Evolutionary conservation across 2,113 vertebrate genomes (phyloP), one percentile per base, ranked within the genome.

Genomic region (Turnix velox): DNA sequence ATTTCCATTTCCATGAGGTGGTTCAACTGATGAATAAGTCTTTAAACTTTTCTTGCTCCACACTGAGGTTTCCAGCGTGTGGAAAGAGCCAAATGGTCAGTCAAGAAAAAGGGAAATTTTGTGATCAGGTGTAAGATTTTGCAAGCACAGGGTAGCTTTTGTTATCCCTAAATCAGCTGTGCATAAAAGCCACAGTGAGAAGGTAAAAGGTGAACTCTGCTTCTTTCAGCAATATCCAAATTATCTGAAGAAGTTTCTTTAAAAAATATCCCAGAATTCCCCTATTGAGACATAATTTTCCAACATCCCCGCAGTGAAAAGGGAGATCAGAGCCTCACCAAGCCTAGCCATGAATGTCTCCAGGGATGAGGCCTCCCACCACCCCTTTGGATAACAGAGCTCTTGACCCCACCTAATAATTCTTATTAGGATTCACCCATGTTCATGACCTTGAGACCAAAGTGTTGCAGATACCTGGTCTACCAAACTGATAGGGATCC

Each of bases 251-350:
- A 68, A 72, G 7, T 35, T 20, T 2, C 35, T 81, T 28, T 15
- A 33, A 22, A 49, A 73, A 84, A 7, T 12, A 39, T 9, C 35
- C 18, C 43, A 42, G 40, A 12, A 19, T 43, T 71, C 40, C 1
- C 1, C 12, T 55, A 0, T 0, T n/a, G 74, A 62, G 24, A 10
- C 35, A 25, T 74, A 67, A 35, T 9, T n/a, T n/a, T n/a, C n/a
- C n/a, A n/a, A n/a, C n/a, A n/a, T n/a, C n/a, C n/a, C n/a, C n/a
- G n/a, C n/a, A n/a, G n/a, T n/a, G n/a, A n/a, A n/a, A n/a, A n/a
- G n/a, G n/a, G n/a, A n/a, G n/a, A n/a, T n/a, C n/a, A n/a, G n/a
- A n/a, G n/a, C n/a, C n/a, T n/a, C n/a, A n/a, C n/a, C n/a, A n/a
- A n/a, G n/a, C n/a, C n/a, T n/a, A n/a, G n/a, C n/a, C n/a, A n/a